These are phyloP conservation scores for Bombus sibiricus DNA, from an alignment of 1,140 invertebrate species.

Conservation along the genomic window DNA sequence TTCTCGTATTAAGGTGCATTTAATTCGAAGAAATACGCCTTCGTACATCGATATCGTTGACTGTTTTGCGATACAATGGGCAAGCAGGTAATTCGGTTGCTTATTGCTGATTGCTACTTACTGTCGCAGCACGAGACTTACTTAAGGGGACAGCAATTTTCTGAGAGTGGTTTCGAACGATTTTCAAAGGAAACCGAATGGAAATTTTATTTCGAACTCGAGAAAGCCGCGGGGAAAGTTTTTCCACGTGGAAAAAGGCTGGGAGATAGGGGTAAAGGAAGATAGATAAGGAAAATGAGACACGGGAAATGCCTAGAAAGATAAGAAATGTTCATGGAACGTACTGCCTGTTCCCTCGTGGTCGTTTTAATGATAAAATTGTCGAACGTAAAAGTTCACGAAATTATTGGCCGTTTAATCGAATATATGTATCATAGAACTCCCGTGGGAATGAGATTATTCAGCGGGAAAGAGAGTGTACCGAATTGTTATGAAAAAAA, in stretches of 20 bases:
- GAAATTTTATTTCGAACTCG: conserved; percentile 11
- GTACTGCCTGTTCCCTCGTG: too few species aligned
- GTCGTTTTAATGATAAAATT: neutral
- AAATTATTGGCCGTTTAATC: neutral
- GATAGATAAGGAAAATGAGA: neutral
- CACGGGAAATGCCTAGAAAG: conserved; percentile 8
- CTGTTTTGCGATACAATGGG: neutral
- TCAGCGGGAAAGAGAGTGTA: neutral
- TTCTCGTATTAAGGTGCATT: neutral
- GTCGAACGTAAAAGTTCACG: neutral
- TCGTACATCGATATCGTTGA: neutral
- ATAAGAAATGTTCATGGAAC: conserved; percentile 13
- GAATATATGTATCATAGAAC: neutral
- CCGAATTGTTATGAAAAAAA: neutral
- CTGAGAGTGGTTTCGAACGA: neutral
- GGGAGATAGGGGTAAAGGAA: neutral
- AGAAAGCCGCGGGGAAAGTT: neutral
- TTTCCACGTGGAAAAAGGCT: neutral
- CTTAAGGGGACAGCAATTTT: conserved; percentile 23
- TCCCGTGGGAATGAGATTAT: neutral
- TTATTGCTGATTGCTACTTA: conserved; percentile 15
- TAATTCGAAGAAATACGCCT: neutral
- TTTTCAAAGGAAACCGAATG: conserved; percentile 30
- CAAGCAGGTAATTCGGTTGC: neutral
- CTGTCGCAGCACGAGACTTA: neutral